Conservation (phyloP, 2,113 vertebrate species). For the Neolamprologus falcicula region DNA sequence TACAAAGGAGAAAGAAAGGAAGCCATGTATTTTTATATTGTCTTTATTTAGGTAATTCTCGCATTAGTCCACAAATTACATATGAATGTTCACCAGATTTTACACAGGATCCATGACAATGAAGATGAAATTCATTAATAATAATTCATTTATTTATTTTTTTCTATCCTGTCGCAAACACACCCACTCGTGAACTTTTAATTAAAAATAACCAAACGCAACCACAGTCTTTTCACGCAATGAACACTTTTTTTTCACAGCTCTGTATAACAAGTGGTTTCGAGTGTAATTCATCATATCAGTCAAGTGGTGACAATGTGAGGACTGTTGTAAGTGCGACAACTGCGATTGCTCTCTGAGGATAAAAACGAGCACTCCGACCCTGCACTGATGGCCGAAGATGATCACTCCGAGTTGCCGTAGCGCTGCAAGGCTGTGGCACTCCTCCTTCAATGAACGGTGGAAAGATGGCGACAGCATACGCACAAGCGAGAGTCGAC, state of each 20-base stretch:
- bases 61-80: background rate
- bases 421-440: conserved; percentile 64
- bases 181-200: background rate
- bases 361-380: background rate
- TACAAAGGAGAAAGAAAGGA: background rate
- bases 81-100: background rate
- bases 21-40: background rate
- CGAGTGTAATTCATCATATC: background rate
- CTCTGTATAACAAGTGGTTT: background rate
- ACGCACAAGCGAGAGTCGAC: conserved; percentile 61
- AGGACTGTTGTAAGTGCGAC: background rate
- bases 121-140: background rate
- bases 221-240: background rate
- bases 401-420: conserved; percentile 60
- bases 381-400: background rate
- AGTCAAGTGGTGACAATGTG: background rate
- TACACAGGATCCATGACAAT: background rate
- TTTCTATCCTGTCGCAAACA: background rate
- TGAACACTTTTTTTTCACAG: background rate
- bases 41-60: background rate
- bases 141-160: background rate
- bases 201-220: background rate
- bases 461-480: conserved; percentile 76
- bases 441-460: conserved; percentile 70
- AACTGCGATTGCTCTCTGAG: background rate